Base-by-base conservation (phyloP, 2,113 vertebrate species). In the Plotosus lineatus region DNA sequence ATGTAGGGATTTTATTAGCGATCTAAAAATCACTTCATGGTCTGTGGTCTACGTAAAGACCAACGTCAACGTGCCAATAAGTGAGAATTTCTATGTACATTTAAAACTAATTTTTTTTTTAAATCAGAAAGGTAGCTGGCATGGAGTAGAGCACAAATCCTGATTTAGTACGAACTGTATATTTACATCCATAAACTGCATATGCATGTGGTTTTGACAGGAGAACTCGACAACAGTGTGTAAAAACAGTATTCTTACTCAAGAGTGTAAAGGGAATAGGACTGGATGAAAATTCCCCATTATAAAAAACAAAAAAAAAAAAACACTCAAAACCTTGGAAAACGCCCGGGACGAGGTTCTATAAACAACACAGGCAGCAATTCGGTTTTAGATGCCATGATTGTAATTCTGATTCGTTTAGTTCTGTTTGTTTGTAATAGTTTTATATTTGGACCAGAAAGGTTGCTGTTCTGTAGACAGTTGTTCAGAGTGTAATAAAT, bases 191-290 rank as follows among this genome's bases (percentile, higher is more conserved):
- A 68, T n/a, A n/a, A 42, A 68, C 10, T 1, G 1, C 36, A 31
- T 40, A 66, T 40, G 38, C 19, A 50, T 4, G 2, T 56, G 33
- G 6, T 56, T n/a, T 9, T 56, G 4, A n/a, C 26, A 40, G 53
- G 11, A 58, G 28, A 44, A 44, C 10, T 42, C n/a, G 36, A 58
- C 53, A 26, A 17, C 2, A 17, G 50, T 82, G 26, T 83, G n/a
- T 44, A 79, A 44, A 63, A 75, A 79, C 71, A 56, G 60, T 3
- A 75, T 40, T 21, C 28, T 53, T 50, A 51, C 26, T 40, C 73
- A 75, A n/a, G 36, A 38, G 33, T 19, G 7, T 26, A 46, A 75
- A 75, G 6, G n/a, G n/a, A 58, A 0, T 28, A 0, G 40, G 5
- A 46, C 11, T 51, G 33, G 12, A n/a, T n/a, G n/a, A n/a, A n/a